These are phyloP conservation scores for Thripadectes ignobilis DNA, from an alignment of 2,797 vertebrate genomes.

Conservation along the genomic window DNA sequence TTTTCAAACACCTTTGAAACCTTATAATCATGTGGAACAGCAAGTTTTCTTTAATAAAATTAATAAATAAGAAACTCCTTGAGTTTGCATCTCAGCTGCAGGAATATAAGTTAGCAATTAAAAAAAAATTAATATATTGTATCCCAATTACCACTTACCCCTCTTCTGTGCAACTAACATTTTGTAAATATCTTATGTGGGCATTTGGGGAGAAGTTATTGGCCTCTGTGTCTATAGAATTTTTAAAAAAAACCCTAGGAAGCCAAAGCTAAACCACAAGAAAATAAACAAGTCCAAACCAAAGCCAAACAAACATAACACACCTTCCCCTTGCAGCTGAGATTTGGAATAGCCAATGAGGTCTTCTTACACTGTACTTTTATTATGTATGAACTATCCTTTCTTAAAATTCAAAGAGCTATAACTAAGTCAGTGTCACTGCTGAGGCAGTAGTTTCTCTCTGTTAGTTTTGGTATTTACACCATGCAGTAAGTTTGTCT, in stretches of 20 bases:
- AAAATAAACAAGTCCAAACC: background rate
- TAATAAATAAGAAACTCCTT: background rate
- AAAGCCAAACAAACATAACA: background rate
- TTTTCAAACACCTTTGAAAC: background rate
- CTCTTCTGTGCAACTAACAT: background rate
- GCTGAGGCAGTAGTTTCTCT: background rate
- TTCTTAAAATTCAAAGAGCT: background rate
- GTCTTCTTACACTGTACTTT: background rate
- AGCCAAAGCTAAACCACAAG: background rate
- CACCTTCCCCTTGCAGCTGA: background rate
- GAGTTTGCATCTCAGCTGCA: background rate
- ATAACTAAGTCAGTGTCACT: background rate
- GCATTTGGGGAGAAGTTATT: background rate
- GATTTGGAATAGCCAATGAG: background rate
- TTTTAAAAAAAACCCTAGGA: background rate
- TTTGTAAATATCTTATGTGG: background rate
- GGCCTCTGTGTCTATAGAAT: background rate
- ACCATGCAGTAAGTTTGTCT: background rate
- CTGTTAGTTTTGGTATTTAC: background rate
- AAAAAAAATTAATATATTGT: background rate
- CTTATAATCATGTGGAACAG: background rate
- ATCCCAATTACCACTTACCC: background rate
- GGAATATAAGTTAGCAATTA: background rate
- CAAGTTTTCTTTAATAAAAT: background rate
- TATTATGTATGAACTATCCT: background rate